Conservation (phyloP, 2,888 invertebrate genomes). For the Neoscelio sp. region DNA sequence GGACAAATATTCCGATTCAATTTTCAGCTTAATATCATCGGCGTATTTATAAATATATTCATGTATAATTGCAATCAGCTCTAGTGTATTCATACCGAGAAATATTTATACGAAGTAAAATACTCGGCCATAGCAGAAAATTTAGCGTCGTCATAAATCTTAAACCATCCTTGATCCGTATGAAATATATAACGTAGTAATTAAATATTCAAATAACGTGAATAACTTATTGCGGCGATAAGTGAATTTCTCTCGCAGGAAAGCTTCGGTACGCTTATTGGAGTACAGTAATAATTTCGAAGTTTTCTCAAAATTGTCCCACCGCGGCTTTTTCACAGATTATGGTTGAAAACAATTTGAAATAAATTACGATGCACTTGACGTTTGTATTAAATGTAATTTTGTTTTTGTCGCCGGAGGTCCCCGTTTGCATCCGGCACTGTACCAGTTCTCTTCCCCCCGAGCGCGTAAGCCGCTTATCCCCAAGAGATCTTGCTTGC, state of each 20-base stretch:
- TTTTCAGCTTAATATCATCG: conserved; percentile 42
- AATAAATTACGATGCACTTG: conserved; percentile 14
- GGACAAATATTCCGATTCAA: too few species aligned
- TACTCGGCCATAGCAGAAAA: conserved; percentile 46
- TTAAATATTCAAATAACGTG: conserved; percentile 60
- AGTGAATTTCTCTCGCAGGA: conserved; percentile 27
- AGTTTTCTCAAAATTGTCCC: background rate
- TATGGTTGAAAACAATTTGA: background rate
- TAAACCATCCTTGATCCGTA: conserved; percentile 46
- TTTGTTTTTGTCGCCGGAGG: background rate
- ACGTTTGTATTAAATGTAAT: conserved; percentile 14
- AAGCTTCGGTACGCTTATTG: conserved; percentile 33
- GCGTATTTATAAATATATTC: conserved; percentile 58
- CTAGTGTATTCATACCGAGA: conserved; percentile 19
- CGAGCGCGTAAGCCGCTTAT: conserved; percentile 62
- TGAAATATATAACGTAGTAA: conserved; percentile 54
- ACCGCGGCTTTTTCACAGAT: conserved; percentile 16
- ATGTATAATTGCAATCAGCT: conserved; percentile 50
- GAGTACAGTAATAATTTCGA: conserved; percentile 4
- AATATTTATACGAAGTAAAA: conserved; percentile 60
- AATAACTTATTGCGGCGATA: conserved; percentile 51
- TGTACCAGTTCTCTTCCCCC: conserved; percentile 21
- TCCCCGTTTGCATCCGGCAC: conserved; percentile 19
- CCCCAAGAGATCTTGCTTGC: conserved; percentile 60
- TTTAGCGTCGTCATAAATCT: conserved; percentile 60